phyloP scores from a whole-genome alignment of 1,140 invertebrate genomes.

The Monomorium pharaonis region DNA sequence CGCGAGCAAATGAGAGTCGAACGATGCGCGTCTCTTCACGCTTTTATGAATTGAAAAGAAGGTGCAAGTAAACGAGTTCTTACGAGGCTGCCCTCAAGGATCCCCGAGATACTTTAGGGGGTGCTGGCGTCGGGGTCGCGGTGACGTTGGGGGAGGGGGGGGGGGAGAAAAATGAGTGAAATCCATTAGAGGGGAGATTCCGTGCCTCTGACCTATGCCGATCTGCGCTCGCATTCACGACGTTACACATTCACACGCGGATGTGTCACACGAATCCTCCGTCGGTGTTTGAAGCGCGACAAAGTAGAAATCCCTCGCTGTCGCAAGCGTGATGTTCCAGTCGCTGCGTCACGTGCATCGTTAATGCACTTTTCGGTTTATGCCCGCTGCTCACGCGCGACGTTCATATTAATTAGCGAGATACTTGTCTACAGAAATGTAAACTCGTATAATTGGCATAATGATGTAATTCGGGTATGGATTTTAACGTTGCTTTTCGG shows the following conservation, averaged over 20 bases:
- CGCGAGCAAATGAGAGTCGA: not conserved
- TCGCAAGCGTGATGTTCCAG: constrained; percentile 32
- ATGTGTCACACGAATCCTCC: constrained; percentile 31
- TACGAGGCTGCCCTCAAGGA: constrained; percentile 55
- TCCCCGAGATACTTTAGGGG: constrained; percentile 70
- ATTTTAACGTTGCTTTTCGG: constrained; percentile 7
- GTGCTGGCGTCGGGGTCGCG: constrained; percentile 70
- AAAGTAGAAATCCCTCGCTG: constrained; percentile 38
- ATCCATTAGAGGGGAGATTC: constrained; percentile 84
- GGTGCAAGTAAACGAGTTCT: constrained; percentile 62
- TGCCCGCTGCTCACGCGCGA: constrained; percentile 3
- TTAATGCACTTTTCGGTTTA: constrained; percentile 74
- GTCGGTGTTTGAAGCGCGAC: constrained; percentile 54
- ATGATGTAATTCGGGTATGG: not conserved
- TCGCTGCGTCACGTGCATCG: constrained; percentile 75
- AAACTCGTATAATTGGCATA: constrained; percentile 28
- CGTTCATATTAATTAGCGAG: constrained; percentile 45
- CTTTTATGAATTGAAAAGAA: not conserved
- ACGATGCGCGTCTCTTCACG: not conserved
- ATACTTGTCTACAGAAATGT: constrained; percentile 25
- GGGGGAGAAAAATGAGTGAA: constrained; percentile 85
- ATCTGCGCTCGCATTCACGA: constrained; percentile 49
- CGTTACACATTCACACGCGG: constrained; percentile 2
- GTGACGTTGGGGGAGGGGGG: constrained; percentile 80
- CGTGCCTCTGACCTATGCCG: constrained; percentile 71